Evolutionary conservation across 2,888 invertebrate genomes (phyloP).

Genomic region (Eupithecia inturbata): DNA sequence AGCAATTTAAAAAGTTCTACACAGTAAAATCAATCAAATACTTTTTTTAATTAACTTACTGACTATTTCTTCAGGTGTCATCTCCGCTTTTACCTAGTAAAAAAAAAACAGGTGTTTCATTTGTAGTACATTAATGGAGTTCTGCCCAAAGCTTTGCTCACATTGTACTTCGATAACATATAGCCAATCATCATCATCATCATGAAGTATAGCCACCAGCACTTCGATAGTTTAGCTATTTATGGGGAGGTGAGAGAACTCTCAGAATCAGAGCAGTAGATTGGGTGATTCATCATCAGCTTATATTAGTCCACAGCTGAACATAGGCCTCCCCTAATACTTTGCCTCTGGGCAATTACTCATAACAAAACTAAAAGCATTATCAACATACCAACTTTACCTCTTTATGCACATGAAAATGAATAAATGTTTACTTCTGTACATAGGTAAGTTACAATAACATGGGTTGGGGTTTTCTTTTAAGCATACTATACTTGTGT

Average conservation of each 20-base stretch:
- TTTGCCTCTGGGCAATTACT: background rate
- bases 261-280: background rate
- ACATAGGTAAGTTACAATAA: too few relatives aligned
- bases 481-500: too few relatives aligned
- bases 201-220: background rate
- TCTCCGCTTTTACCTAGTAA: slow-evolving; percentile 74
- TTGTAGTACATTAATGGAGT: background rate
- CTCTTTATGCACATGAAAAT: too few relatives aligned
- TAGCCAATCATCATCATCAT: background rate
- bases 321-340: background rate
- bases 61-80: slow-evolving; percentile 67
- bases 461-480: too few relatives aligned
- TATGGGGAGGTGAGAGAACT: background rate
- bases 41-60: slow-evolving; percentile 57
- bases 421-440: too few relatives aligned
- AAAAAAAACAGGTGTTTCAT: slow-evolving; percentile 37
- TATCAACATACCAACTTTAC: background rate
- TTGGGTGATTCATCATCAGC: background rate
- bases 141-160: background rate
- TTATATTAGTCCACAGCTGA: background rate
- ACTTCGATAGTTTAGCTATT: background rate
- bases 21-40: background rate
- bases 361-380: background rate
- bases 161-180: too few relatives aligned
- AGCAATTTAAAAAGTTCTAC: background rate